phyloP scores from a whole-genome alignment of 1,140 invertebrate species.

The Cyphomyrmex costatus region DNA sequence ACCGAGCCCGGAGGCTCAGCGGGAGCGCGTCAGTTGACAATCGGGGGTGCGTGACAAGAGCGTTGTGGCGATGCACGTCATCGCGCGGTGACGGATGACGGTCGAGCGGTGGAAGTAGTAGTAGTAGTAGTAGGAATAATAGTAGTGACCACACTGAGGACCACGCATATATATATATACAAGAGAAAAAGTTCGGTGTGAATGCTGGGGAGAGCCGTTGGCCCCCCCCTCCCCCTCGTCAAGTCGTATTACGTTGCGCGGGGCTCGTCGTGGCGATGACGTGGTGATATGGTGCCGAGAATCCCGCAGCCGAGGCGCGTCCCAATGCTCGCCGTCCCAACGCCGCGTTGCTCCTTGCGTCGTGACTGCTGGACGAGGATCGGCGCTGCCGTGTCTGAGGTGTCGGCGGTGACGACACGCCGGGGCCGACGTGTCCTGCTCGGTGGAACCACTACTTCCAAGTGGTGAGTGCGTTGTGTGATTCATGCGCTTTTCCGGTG shows the following conservation, averaged over 20 bases:
- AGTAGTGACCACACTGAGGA: constrained; percentile 48
- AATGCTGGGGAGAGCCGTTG: constrained; percentile 62
- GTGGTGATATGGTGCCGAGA: constrained; percentile 81
- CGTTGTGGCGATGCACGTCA: constrained; percentile 11
- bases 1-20: background rate
- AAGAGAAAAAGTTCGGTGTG: constrained; percentile 34
- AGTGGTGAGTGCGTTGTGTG: constrained; percentile 78
- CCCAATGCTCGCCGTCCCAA: constrained; percentile 73
- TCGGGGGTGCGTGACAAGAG: background rate
- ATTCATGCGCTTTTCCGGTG: constrained; percentile 24
- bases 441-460: constrained; percentile 83
- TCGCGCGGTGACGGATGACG: constrained; percentile 52
- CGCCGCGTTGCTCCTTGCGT: constrained; percentile 16
- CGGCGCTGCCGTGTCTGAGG: constrained; percentile 54
- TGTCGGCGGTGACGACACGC: constrained; percentile 61
- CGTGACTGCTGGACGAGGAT: constrained; percentile 50
- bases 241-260: constrained; percentile 29
- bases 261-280: constrained; percentile 62
- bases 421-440: constrained; percentile 73
- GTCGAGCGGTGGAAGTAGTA: background rate
- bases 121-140: no score
- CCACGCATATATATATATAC: background rate
- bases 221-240: background rate
- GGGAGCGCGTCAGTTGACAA: background rate
- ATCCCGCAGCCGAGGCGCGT: constrained; percentile 71